Percentiles rank a stretch among this genome's conserved stretches.
These are phyloP conservation scores for Operophtera brumata DNA, from an alignment of 2,888 invertebrate genomes.

Conservation along the genomic window DNA sequence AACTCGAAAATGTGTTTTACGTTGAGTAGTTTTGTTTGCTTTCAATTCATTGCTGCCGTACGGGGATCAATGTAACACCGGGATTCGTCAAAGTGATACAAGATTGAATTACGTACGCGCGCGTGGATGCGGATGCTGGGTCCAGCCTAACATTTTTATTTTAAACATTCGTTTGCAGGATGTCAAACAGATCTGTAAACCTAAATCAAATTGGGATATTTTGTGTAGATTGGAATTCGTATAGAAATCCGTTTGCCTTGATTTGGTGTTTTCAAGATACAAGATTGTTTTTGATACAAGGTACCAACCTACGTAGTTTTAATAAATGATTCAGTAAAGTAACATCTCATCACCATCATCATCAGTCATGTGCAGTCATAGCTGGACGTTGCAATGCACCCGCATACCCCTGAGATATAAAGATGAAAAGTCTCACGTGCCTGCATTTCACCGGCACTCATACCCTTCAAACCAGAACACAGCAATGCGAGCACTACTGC, in stretches of 20 bases:
- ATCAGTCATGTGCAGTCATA: no score
- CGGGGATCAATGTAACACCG: constrained; percentile 48
- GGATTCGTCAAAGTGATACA: constrained; percentile 65
- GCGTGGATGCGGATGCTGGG: constrained; percentile 43
- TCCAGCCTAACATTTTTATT: constrained; percentile 45
- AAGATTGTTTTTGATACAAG: no score
- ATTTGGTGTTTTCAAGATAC: neutral
- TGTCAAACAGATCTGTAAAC: constrained; percentile 72
- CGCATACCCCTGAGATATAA: no score
- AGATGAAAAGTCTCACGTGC: no score
- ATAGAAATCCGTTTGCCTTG: constrained; percentile 25
- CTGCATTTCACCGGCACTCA: no score
- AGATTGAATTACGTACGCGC: constrained; percentile 67
- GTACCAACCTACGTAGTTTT: no score
- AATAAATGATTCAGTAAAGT: neutral
- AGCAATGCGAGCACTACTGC: no score
- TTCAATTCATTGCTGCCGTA: constrained; percentile 36
- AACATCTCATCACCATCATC: no score
- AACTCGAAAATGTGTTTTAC: constrained; percentile 5
- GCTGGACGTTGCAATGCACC: no score
- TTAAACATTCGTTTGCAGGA: constrained; percentile 63
- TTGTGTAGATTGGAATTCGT: constrained; percentile 53
- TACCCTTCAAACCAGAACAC: no score
- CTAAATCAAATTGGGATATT: constrained; percentile 61
- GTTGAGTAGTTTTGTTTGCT: constrained; percentile 31